Percentiles rank a stretch among this genome's conserved stretches.
phyloP scores from a whole-genome alignment of 2,888 invertebrate species.

The Myopa tessellatipennis region DNA sequence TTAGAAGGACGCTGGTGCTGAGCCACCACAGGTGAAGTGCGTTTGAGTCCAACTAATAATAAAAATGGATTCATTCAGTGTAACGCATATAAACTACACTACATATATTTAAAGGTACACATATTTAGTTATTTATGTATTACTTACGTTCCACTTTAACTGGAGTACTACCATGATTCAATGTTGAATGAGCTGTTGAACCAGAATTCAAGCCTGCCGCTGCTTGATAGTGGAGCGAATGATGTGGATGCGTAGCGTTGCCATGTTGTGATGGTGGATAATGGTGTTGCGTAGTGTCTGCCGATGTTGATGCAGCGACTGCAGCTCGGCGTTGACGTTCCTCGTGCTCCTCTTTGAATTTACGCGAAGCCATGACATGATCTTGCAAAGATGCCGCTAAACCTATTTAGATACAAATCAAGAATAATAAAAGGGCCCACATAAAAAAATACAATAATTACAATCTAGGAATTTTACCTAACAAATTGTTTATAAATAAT shows the following conservation, averaged over 20 bases:
- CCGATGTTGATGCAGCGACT: conserved; percentile 52
- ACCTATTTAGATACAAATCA: conserved; percentile 68
- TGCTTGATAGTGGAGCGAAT: conserved; percentile 9
- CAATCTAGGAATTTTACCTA: too few species aligned
- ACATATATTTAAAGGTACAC: neutral
- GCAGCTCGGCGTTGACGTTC: conserved; percentile 66
- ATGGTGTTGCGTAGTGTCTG: conserved; percentile 35
- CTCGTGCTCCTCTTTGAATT: conserved; percentile 71
- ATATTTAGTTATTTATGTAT: neutral
- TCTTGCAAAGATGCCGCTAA: conserved; percentile 86
- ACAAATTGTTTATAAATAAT: too few species aligned
- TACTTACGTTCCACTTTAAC: conserved; percentile 65
- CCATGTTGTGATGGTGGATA: conserved; percentile 7
- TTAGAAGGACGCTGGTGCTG: conserved; percentile 68
- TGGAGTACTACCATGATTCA: conserved; percentile 55
- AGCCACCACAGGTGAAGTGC: conserved; percentile 70
- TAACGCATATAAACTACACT: neutral
- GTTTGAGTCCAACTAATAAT: conserved; percentile 65
- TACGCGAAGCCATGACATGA: conserved; percentile 77
- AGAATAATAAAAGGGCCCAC: too few species aligned
- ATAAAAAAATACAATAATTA: too few species aligned
- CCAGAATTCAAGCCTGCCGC: conserved; percentile 41
- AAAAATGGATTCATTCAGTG: neutral
- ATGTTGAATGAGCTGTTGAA: conserved; percentile 35
- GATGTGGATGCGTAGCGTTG: neutral